Conservation (phyloP, 2,113 vertebrate genomes). For the Ictalurus furcatus region DNA sequence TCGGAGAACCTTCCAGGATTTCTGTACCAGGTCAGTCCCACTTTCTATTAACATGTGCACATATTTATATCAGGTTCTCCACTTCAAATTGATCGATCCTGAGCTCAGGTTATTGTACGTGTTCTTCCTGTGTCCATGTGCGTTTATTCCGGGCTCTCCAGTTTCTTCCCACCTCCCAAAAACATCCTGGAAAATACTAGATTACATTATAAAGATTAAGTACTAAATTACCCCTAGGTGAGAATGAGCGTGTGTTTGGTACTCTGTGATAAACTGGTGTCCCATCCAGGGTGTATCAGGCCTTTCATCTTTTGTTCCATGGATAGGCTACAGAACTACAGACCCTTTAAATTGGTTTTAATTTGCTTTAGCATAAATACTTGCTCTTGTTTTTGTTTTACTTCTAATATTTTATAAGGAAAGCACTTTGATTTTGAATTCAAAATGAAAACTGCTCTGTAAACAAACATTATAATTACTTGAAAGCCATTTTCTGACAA, state of each 20-base stretch:
- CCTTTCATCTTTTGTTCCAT: background rate
- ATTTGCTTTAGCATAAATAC: background rate
- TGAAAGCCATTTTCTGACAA: background rate
- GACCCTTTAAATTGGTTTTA: background rate
- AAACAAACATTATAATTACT: background rate
- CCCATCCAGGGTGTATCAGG: background rate
- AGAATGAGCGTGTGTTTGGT: background rate
- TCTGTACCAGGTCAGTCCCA: slow-evolving; percentile 83
- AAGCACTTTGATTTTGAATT: background rate
- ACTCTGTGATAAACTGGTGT: background rate
- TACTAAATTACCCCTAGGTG: background rate
- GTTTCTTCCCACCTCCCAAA: background rate
- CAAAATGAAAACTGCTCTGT: background rate
- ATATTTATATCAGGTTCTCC: background rate
- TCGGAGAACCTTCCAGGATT: slow-evolving; percentile 88
- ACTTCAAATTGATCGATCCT: background rate
- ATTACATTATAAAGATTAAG: too few relatives aligned
- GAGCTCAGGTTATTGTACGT: background rate
- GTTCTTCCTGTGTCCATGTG: background rate
- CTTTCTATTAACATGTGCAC: background rate
- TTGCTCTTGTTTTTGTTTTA: background rate
- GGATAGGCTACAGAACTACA: background rate
- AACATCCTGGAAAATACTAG: background rate
- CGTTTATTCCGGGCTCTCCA: background rate
- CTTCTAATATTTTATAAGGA: background rate